Conservation (phyloP, 2,113 vertebrate genomes). For the Sterrhoptilus dennistouni region DNA sequence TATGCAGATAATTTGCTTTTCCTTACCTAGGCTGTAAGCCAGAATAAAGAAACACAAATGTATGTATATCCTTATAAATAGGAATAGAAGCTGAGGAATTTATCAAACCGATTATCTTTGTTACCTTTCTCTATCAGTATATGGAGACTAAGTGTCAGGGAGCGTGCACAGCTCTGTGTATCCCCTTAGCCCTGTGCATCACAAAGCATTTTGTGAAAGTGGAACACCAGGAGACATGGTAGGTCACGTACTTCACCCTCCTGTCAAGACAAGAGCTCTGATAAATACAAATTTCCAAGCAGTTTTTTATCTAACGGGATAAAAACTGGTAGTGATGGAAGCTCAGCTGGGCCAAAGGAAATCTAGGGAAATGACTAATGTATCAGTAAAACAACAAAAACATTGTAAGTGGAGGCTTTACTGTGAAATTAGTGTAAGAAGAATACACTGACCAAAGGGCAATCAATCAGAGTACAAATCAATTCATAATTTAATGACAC, state of each 20-base stretch:
- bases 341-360: neutral
- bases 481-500: neutral
- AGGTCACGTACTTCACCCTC: neutral
- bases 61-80: neutral
- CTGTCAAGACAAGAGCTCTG: neutral
- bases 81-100: neutral
- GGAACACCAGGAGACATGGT: neutral
- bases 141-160: neutral
- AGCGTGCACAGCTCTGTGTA: rapidly evolving
- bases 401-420: neutral
- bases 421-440: neutral
- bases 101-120: neutral
- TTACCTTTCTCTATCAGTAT: neutral
- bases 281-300: neutral
- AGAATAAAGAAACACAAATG: neutral
- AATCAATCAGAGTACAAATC: neutral
- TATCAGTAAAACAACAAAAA: neutral
- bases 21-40: neutral
- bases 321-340: neutral
- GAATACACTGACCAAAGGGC: neutral
- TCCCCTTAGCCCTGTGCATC: rapidly evolving
- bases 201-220: neutral
- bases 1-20: neutral
- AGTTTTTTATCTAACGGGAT: neutral
- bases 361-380: neutral